Percentiles rank a stretch among this genome's conserved stretches.
phyloP scores from a whole-genome alignment of 2,797 vertebrate species.

The Trematomus bernacchii region DNA sequence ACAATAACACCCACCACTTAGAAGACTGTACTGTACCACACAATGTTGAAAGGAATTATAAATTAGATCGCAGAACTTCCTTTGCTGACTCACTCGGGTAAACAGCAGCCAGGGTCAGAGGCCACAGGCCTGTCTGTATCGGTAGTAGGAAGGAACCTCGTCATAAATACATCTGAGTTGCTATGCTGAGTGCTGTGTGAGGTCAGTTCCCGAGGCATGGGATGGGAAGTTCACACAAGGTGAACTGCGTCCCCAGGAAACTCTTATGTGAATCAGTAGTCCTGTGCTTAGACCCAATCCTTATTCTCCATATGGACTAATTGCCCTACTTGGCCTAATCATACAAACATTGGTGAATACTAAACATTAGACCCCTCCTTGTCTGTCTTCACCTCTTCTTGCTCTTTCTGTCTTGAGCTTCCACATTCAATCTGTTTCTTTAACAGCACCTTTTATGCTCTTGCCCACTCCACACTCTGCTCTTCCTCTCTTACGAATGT shows the following conservation, averaged over 20 bases:
- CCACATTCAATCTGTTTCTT: slow-evolving; percentile 61
- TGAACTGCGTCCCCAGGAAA: slow-evolving; percentile 58
- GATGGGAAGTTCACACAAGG: slow-evolving; percentile 52
- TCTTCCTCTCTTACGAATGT: slow-evolving; percentile 62
- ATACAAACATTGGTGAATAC: slow-evolving; percentile 75
- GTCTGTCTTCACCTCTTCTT: slow-evolving; percentile 24
- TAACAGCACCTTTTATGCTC: slow-evolving; percentile 64
- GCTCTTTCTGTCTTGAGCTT: slow-evolving; percentile 41
- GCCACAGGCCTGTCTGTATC: slow-evolving; percentile 29
- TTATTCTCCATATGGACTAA: slow-evolving; percentile 75
- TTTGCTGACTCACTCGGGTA: slow-evolving; percentile 28
- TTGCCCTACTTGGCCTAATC: slow-evolving; percentile 78
- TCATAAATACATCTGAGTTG: slow-evolving; percentile 47
- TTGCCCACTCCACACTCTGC: slow-evolving; percentile 59
- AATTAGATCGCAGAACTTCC: slow-evolving; percentile 15
- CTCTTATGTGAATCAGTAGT: slow-evolving; percentile 63
- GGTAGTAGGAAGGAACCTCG: slow-evolving; percentile 25
- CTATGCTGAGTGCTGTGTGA: slow-evolving; percentile 34
- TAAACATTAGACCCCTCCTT: slow-evolving; percentile 56
- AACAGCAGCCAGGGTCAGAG: slow-evolving; percentile 39
- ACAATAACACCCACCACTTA: neutral
- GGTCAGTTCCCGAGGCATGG: slow-evolving; percentile 35
- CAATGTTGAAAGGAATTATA: slow-evolving; percentile 21
- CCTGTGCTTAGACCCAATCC: slow-evolving; percentile 47
- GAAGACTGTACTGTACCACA: neutral